Conservation (phyloP, 37 sponge, comb jelly and placozoan species). For the Crambe crambe region DNA sequence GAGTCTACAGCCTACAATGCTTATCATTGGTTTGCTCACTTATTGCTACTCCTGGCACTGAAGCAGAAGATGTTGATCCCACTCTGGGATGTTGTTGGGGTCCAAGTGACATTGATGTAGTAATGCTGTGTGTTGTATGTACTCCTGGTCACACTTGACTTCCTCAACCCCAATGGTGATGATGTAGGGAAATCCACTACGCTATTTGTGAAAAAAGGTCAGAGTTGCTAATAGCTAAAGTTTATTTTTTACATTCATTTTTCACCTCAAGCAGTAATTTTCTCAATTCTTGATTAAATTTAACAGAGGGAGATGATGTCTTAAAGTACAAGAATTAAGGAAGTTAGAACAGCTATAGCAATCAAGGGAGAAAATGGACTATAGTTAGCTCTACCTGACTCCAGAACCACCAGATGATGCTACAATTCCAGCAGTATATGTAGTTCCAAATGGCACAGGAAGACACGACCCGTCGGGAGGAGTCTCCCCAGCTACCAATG, state of each 20-base stretch:
- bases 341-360: too few species aligned
- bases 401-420: slow-evolving; percentile 5
- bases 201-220: neutral
- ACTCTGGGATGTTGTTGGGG: slow-evolving; percentile 17
- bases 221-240: too few species aligned
- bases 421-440: too few species aligned
- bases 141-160: neutral
- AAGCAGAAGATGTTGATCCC: slow-evolving; percentile 39
- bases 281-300: too few species aligned
- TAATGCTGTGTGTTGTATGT: neutral
- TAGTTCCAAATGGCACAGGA: too few species aligned
- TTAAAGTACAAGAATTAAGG: too few species aligned
- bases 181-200: slow-evolving; percentile 23
- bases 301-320: slow-evolving; percentile 24
- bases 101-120: slow-evolving; percentile 41
- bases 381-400: neutral
- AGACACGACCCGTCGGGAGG: slow-evolving; percentile 24
- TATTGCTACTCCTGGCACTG: slow-evolving; percentile 17
- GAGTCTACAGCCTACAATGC: too few species aligned
- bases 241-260: too few species aligned
- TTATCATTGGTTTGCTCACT: too few species aligned
- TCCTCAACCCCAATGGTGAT: slow-evolving; percentile 30
- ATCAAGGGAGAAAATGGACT: too few species aligned
- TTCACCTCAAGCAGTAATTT: too few species aligned
- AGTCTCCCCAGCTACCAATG: slow-evolving; percentile 14